A percentile compares a stretch with the other conserved stretches of the same genome.
Conservation (phyloP, 2,888 invertebrate genomes). For the Caenorhabditis imperialis region DNA sequence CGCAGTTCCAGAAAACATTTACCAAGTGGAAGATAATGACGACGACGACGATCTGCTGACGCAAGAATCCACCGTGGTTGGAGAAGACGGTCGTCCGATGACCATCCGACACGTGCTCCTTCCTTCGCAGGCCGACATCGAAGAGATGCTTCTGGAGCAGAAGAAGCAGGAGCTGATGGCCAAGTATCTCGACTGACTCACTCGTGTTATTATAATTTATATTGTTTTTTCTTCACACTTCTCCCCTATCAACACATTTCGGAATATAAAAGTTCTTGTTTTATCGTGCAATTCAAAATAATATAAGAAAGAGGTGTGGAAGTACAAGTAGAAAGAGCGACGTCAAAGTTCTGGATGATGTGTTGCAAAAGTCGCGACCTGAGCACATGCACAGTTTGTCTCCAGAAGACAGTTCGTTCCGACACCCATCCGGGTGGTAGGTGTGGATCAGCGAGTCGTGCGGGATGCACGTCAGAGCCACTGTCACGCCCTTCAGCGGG, state of each 20-base stretch:
- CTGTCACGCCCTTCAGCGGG: slow-evolving; percentile 44
- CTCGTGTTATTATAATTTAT: slow-evolving; percentile 8
- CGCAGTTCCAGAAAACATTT: slow-evolving; percentile 72
- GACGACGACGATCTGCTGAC: slow-evolving; percentile 76
- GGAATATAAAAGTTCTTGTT: not conserved
- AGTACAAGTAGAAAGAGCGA: slow-evolving; percentile 25
- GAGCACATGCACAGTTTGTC: slow-evolving; percentile 63
- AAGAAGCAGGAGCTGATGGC: slow-evolving; percentile 93
- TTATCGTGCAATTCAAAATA: slow-evolving; percentile 13
- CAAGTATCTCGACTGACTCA: slow-evolving; percentile 81
- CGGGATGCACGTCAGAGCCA: slow-evolving; percentile 62
- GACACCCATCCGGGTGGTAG: slow-evolving; percentile 61
- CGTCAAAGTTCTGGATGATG: slow-evolving; percentile 13
- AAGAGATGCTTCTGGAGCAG: slow-evolving; percentile 88
- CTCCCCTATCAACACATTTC: too few species aligned
- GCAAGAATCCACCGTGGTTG: slow-evolving; percentile 73
- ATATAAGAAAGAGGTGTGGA: not conserved
- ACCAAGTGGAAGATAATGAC: slow-evolving; percentile 66
- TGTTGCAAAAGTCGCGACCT: slow-evolving; percentile 60
- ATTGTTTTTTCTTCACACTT: not conserved
- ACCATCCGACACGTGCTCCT: slow-evolving; percentile 76
- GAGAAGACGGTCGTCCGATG: slow-evolving; percentile 75
- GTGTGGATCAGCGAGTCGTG: slow-evolving; percentile 62
- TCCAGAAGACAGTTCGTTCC: slow-evolving; percentile 57
- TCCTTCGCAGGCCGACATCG: slow-evolving; percentile 81